Percentiles rank a stretch among this genome's conserved stretches.
These are phyloP conservation scores for Marmota monax DNA, from an alignment of 2,113 vertebrate genomes.

Conservation along the genomic window DNA sequence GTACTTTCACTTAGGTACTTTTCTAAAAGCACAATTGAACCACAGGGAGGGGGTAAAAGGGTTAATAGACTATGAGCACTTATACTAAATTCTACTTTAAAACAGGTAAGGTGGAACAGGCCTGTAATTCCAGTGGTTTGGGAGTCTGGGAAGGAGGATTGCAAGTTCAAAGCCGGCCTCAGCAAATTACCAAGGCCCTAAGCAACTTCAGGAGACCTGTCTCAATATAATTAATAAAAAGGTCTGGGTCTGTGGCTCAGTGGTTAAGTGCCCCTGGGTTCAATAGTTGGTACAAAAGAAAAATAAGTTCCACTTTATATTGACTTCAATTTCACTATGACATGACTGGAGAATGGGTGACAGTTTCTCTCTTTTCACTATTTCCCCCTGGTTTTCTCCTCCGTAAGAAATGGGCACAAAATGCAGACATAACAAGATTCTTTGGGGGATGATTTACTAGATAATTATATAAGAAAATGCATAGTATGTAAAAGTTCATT, in stretches of 20 bases:
- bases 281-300: too few species aligned
- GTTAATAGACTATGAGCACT: background rate
- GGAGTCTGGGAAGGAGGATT: too few species aligned
- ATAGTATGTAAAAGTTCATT: background rate
- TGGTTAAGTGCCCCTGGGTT: too few species aligned
- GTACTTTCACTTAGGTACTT: background rate
- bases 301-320: background rate
- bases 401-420: background rate
- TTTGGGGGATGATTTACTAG: background rate
- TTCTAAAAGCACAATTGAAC: constrained; percentile 5
- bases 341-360: background rate
- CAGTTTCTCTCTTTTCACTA: background rate
- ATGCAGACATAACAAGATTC: background rate
- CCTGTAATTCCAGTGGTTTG: too few species aligned
- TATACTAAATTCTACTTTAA: background rate
- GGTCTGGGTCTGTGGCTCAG: too few species aligned
- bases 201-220: too few species aligned
- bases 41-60: rapidly evolving
- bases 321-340: background rate
- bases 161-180: too few species aligned
- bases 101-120: too few species aligned
- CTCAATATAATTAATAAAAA: too few species aligned
- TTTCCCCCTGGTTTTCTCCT: background rate
- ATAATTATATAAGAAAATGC: background rate
- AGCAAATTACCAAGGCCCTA: too few species aligned